These are phyloP conservation scores for Merodon equestris DNA, from an alignment of 2,888 invertebrate species.

Conservation along the genomic window DNA sequence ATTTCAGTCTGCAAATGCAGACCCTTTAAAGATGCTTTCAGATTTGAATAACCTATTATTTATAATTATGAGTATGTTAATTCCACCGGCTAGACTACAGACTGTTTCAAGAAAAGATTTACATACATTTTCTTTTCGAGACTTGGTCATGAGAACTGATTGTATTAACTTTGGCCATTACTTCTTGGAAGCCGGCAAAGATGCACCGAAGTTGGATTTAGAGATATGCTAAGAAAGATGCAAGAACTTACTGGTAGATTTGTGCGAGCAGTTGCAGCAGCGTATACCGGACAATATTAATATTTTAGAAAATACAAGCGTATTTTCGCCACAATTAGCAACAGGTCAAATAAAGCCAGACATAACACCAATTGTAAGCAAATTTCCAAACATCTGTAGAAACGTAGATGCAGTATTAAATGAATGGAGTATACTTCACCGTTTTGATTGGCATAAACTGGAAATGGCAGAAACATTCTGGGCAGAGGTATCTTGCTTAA, in stretches of 20 bases:
- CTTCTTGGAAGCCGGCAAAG: background rate
- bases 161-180: slow-evolving; percentile 8
- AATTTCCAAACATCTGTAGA: too few species aligned
- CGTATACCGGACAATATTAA: slow-evolving; percentile 3
- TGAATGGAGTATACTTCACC: too few species aligned
- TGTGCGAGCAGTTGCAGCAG: background rate
- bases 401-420: too few species aligned
- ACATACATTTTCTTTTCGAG: slow-evolving; percentile 4
- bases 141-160: slow-evolving; percentile 6
- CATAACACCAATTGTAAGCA: too few species aligned
- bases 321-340: background rate
- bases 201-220: too few species aligned
- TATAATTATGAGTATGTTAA: background rate
- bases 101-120: slow-evolving; percentile 9
- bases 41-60: background rate
- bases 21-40: slow-evolving; percentile 3
- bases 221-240: too few species aligned
- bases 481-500: too few species aligned
- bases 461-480: too few species aligned
- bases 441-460: too few species aligned
- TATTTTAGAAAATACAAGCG: slow-evolving; percentile 1
- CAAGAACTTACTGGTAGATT: too few species aligned
- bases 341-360: background rate
- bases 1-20: slow-evolving; percentile 4
- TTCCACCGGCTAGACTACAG: slow-evolving; percentile 2